These are phyloP conservation scores for Orthosia gracilis DNA, from an alignment of 2,888 invertebrate genomes.

Conservation along the genomic window DNA sequence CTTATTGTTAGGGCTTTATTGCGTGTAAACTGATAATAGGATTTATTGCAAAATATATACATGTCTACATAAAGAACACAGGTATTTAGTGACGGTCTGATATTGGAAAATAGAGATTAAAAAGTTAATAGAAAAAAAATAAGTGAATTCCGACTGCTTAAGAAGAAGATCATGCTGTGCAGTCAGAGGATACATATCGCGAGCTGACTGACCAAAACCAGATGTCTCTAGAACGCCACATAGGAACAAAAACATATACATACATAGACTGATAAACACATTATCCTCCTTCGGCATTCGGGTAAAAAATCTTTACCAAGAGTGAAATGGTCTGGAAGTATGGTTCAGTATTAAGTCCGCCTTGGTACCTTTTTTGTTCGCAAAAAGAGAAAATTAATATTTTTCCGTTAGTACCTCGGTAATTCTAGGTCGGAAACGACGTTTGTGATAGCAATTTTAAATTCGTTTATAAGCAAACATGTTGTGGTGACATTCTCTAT, in stretches of 20 bases:
- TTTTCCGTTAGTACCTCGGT: background rate
- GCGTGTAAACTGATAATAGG: background rate
- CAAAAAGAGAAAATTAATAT: background rate
- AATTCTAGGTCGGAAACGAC: background rate
- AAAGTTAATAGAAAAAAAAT: too few species aligned
- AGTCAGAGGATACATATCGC: too few species aligned
- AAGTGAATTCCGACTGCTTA: too few species aligned
- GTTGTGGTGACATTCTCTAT: background rate
- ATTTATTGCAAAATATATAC: conserved; percentile 1
- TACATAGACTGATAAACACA: too few species aligned
- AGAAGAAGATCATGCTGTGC: too few species aligned
- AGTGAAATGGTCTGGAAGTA: background rate
- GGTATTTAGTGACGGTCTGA: background rate
- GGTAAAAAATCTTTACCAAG: too few species aligned
- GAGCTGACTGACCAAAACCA: too few species aligned
- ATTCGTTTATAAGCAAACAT: background rate
- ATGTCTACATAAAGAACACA: too few species aligned
- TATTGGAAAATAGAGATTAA: background rate
- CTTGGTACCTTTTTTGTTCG: background rate
- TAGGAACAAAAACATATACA: too few species aligned
- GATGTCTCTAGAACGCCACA: too few species aligned
- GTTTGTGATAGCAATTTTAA: background rate
- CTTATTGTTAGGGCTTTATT: conserved; percentile 11
- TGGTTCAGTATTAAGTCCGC: background rate
- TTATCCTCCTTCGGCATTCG: too few species aligned